Evolutionary conservation across 2,888 invertebrate species (phyloP).

Genomic region (Melanotus villosus): DNA sequence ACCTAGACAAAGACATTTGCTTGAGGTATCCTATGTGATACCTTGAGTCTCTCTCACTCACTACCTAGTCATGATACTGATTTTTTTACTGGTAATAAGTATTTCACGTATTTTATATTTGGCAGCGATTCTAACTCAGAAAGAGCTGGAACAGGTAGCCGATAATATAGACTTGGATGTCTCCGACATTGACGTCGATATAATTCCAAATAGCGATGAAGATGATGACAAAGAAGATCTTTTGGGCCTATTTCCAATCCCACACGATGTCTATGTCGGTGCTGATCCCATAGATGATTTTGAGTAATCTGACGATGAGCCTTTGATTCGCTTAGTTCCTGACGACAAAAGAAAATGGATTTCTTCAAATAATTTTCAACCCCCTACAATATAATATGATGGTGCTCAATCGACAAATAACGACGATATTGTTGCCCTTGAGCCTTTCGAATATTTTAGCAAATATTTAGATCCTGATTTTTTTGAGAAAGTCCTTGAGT

Average conservation of each 20-base stretch:
- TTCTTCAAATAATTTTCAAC: background rate
- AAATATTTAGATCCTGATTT: too few species aligned
- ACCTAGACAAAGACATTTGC: too few species aligned
- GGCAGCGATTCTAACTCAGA: background rate
- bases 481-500: background rate
- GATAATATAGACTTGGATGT: constrained; percentile 1
- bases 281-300: background rate
- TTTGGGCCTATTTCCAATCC: background rate
- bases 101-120: background rate
- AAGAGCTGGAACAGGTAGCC: background rate
- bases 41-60: background rate
- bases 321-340: constrained; percentile 1
- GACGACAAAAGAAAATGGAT: too few species aligned
- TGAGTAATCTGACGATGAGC: too few species aligned
- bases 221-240: background rate
- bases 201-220: too few species aligned
- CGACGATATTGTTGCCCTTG: constrained; percentile 7
- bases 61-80: too few species aligned
- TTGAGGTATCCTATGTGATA: background rate
- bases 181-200: constrained; percentile 4
- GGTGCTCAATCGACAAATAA: background rate
- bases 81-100: background rate
- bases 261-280: background rate
- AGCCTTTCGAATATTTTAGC: background rate
- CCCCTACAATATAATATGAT: background rate